Evolutionary conservation across 2,888 invertebrate species (phyloP).

Genomic region (Drepana falcataria): DNA sequence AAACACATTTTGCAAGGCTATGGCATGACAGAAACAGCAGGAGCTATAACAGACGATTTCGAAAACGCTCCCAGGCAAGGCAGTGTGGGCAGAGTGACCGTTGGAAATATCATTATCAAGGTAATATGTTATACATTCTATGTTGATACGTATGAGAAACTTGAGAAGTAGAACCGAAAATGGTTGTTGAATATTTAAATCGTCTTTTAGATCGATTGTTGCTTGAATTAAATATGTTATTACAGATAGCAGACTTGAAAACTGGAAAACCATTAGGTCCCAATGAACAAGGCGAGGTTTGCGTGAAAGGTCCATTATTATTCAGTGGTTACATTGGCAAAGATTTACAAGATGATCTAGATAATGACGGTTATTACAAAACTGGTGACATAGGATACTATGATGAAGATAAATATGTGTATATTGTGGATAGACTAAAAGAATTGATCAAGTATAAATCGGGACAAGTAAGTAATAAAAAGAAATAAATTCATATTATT

Average conservation of each 20-base stretch:
- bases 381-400: conserved; percentile 60
- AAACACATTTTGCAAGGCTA: conserved; percentile 47
- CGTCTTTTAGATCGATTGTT: too few relatives aligned
- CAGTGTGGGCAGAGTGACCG: conserved; percentile 44
- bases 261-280: conserved; percentile 44
- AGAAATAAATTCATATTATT: background rate
- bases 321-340: conserved; percentile 53
- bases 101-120: conserved; percentile 34
- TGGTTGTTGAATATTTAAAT: too few relatives aligned
- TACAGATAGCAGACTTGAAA: conserved; percentile 49
- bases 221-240: conserved; percentile 1
- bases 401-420: conserved; percentile 54
- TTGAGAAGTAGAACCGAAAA: too few relatives aligned
- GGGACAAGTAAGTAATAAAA: conserved; percentile 41
- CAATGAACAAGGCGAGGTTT: conserved; percentile 49
- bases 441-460: conserved; percentile 62
- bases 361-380: conserved; percentile 53
- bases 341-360: conserved; percentile 34
- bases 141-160: too few relatives aligned
- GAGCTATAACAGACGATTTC: conserved; percentile 38
- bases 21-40: conserved; percentile 57
- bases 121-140: conserved; percentile 14
- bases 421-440: conserved; percentile 53
- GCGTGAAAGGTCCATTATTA: conserved; percentile 46
- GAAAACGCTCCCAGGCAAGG: conserved; percentile 32